Conservation (phyloP, 2,888 invertebrate species). For the Melinaea menophilus region DNA sequence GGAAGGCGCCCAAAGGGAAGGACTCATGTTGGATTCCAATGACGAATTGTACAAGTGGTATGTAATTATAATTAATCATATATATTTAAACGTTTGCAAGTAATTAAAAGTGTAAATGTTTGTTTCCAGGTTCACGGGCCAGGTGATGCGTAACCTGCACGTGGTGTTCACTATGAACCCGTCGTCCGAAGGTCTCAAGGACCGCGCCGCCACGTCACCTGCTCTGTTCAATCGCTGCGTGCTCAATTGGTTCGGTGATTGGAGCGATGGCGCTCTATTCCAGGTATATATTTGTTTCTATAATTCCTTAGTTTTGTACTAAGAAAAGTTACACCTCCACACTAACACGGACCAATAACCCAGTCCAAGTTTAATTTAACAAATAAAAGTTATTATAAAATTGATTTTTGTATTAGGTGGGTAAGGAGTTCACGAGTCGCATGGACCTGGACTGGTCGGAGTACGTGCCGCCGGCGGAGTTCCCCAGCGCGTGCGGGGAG, state of each 20-base stretch:
- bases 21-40: conserved; percentile 97
- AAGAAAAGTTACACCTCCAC: too few relatives aligned
- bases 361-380: too few relatives aligned
- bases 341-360: too few relatives aligned
- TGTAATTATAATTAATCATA: conserved; percentile 19
- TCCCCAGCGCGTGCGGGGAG: conserved; percentile 91
- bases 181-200: conserved; percentile 98
- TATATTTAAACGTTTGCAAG: too few relatives aligned
- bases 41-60: conserved; percentile 99
- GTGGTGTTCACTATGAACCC: conserved; percentile 99
- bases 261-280: conserved; percentile 97
- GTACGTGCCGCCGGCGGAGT: conserved; percentile 92
- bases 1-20: conserved; percentile 98
- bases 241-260: conserved; percentile 99
- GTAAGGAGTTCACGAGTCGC: conserved; percentile 96
- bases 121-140: conserved; percentile 88
- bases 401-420: conserved; percentile 76
- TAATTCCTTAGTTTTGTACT: too few relatives aligned
- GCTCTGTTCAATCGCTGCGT: conserved; percentile 99
- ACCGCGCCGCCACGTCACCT: conserved; percentile 98
- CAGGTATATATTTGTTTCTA: conserved; percentile 74
- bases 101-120: neutral
- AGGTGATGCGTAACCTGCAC: conserved; percentile 99
- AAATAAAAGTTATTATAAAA: too few relatives aligned
- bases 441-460: conserved; percentile 93